These are phyloP conservation scores for Florisuga fusca DNA, from an alignment of 2,797 vertebrate genomes.

Conservation along the genomic window DNA sequence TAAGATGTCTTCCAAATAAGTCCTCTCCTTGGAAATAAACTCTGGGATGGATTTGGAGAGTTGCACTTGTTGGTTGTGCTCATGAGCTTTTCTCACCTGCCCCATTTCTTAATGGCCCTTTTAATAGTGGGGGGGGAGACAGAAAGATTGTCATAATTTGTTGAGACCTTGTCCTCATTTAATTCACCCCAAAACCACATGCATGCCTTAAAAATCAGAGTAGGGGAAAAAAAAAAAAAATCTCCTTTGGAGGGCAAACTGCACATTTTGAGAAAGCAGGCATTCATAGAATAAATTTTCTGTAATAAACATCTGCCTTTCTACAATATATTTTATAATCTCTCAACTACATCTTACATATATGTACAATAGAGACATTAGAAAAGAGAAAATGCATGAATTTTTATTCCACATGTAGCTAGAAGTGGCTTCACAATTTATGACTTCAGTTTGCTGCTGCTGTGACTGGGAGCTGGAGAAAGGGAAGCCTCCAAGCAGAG, in stretches of 20 bases:
- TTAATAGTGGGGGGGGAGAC: background rate
- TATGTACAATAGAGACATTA: background rate
- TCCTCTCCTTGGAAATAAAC: background rate
- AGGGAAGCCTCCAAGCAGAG: slow-evolving; percentile 18
- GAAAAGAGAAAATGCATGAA: slow-evolving; percentile 16
- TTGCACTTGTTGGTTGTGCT: background rate
- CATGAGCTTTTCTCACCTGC: background rate
- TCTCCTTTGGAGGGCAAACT: background rate
- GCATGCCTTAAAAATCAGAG: background rate
- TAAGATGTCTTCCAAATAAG: background rate
- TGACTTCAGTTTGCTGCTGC: background rate
- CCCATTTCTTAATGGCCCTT: background rate
- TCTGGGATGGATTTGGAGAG: background rate
- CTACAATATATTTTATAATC: background rate
- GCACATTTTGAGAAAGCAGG: background rate
- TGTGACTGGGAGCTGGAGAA: slow-evolving; percentile 18
- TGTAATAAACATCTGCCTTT: background rate
- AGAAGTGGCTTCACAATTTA: slow-evolving; percentile 18
- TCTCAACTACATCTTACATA: background rate
- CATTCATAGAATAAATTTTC: background rate
- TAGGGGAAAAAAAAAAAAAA: background rate
- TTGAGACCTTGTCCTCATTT: background rate
- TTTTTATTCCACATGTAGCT: slow-evolving; percentile 22
- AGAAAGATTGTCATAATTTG: background rate
- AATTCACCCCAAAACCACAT: background rate